Percentiles rank a stretch among this genome's conserved stretches.
Evolutionary conservation across 2,113 vertebrate genomes (phyloP).

Genomic region (Myotis yumanensis): DNA sequence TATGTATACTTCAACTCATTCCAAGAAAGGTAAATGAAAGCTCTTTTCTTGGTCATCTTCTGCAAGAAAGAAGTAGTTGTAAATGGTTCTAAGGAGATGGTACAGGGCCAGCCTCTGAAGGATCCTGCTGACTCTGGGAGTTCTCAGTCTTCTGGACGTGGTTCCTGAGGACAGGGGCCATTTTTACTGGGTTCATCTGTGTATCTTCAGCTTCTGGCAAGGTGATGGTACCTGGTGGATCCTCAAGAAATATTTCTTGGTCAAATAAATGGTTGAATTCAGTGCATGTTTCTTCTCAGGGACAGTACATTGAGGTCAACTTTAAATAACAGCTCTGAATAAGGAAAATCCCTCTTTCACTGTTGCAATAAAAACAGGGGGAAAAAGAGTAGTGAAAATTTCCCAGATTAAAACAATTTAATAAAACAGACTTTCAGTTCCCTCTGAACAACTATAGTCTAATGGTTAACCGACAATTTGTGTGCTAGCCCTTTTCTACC

Average conservation of each 20-base stretch:
- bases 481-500: background rate
- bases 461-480: background rate
- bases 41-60: background rate
- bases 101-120: background rate
- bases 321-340: background rate
- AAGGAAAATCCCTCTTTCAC: background rate
- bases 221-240: rapidly evolving
- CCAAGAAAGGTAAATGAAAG: background rate
- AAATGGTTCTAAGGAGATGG: background rate
- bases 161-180: background rate
- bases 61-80: background rate
- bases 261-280: background rate
- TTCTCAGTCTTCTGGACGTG: background rate
- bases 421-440: background rate
- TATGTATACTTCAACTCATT: background rate
- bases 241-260: background rate
- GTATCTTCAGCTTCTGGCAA: background rate
- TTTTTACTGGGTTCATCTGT: background rate
- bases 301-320: background rate
- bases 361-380: background rate
- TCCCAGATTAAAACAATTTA: constrained; percentile 1
- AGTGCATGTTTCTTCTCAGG: background rate
- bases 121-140: background rate
- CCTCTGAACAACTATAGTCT: background rate
- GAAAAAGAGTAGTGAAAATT: background rate